These are phyloP conservation scores for Homarus americanus DNA, from an alignment of 1,140 invertebrate species.

Conservation along the genomic window DNA sequence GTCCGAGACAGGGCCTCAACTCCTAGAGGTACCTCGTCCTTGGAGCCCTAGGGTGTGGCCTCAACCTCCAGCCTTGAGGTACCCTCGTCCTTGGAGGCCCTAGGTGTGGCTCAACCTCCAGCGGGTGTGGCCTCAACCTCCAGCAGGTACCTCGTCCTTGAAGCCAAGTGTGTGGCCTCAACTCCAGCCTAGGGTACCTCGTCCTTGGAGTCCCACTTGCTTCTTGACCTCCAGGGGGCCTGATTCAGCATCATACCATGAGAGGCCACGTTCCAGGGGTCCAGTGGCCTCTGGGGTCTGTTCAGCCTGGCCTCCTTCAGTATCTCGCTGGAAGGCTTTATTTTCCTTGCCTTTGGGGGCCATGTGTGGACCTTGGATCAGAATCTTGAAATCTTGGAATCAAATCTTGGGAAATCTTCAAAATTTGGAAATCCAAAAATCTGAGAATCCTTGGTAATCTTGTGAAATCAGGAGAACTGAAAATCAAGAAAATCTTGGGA, in stretches of 20 bases:
- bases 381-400: neutral
- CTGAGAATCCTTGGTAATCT: neutral
- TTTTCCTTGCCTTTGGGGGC: neutral
- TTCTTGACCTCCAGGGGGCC: neutral
- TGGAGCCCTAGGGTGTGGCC: too few relatives aligned
- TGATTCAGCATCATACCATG: neutral
- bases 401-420: neutral
- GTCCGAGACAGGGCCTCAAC: too few relatives aligned
- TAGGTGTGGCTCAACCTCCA: too few relatives aligned
- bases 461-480: neutral
- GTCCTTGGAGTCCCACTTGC: too few relatives aligned
- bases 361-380: neutral
- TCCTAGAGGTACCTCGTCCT: too few relatives aligned
- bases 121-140: neutral
- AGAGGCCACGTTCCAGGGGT: neutral
- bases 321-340: neutral
- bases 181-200: too few relatives aligned
- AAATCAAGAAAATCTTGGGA: neutral
- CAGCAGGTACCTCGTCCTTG: neutral
- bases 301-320: neutral
- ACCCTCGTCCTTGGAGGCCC: too few relatives aligned
- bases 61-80: neutral
- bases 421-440: neutral
- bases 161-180: too few relatives aligned
- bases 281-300: too few relatives aligned